phyloP scores from a whole-genome alignment of 2,888 invertebrate species.

The Lamellibrachia satsuma region DNA sequence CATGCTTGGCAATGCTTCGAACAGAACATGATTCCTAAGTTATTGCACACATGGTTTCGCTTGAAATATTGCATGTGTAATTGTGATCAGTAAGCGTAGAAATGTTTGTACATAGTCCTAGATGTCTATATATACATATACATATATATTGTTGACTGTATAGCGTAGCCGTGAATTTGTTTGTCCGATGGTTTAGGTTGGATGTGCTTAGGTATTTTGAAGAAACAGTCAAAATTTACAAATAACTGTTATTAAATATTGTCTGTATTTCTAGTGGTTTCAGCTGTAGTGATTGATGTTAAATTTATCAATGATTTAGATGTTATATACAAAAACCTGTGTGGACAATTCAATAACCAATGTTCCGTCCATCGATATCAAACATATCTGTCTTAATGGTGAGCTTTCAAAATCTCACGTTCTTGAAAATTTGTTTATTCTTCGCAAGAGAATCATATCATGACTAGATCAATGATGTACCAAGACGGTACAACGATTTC shows the following conservation, averaged over 20 bases:
- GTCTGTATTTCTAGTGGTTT: conserved; percentile 13
- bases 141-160: conserved; percentile 13
- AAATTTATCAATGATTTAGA: conserved; percentile 10
- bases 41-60: conserved; percentile 17
- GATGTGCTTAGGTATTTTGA: conserved; percentile 17
- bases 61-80: conserved; percentile 17
- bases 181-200: background rate
- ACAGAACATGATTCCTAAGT: background rate
- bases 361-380: conserved; percentile 9
- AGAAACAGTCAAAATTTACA: conserved; percentile 17
- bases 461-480: background rate
- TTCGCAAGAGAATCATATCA: background rate
- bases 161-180: background rate
- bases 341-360: background rate
- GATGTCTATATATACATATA: conserved; percentile 17
- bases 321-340: background rate
- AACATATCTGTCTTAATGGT: background rate
- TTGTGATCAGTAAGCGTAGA: background rate
- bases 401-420: background rate
- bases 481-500: background rate
- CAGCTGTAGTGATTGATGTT: background rate
- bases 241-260: conserved; percentile 13
- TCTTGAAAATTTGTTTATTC: background rate
- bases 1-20: background rate
- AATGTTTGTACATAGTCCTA: conserved; percentile 11